phyloP scores from a whole-genome alignment of 2,888 invertebrate genomes.

The Allophyes oxyacanthae region DNA sequence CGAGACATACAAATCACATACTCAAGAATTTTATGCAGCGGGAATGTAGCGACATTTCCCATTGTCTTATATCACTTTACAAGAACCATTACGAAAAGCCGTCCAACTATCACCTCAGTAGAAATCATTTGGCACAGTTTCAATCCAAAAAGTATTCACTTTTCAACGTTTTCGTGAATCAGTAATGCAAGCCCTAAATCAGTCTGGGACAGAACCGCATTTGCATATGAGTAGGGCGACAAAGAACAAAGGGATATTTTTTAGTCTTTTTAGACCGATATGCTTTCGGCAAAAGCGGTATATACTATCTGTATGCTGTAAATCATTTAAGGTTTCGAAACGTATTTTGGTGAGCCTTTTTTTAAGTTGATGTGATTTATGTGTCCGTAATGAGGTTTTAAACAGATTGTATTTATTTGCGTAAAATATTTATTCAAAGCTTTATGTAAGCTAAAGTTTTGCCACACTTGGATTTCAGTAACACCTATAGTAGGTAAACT shows the following conservation, averaged over 20 bases:
- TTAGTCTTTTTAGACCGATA: slow-evolving; percentile 71
- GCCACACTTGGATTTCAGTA: too few species aligned
- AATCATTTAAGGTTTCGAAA: slow-evolving; percentile 71
- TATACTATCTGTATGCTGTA: slow-evolving; percentile 75
- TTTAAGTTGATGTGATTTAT: slow-evolving; percentile 55
- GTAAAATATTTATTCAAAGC: slow-evolving; percentile 9
- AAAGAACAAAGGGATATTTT: slow-evolving; percentile 83
- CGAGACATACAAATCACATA: too few species aligned
- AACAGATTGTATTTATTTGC: slow-evolving; percentile 21
- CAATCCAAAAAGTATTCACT: slow-evolving; percentile 63
- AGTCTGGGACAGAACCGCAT: slow-evolving; percentile 72
- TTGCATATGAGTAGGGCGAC: slow-evolving; percentile 86
- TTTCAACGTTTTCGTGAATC: slow-evolving; percentile 78
- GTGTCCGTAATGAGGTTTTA: slow-evolving; percentile 46
- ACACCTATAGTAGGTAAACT: too few species aligned
- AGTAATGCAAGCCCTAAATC: slow-evolving; percentile 82
- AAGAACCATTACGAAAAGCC: slow-evolving; percentile 24
- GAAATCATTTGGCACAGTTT: slow-evolving; percentile 52
- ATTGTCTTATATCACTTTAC: slow-evolving; percentile 2
- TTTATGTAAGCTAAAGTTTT: neutral
- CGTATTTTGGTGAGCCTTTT: slow-evolving; percentile 53
- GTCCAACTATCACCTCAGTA: slow-evolving; percentile 31
- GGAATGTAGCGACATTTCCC: neutral
- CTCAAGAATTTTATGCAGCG: neutral
- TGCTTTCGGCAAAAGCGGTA: slow-evolving; percentile 78